A percentile compares a stretch with the other conserved stretches of the same genome.
Conservation (phyloP, 2,797 vertebrate species). For the Sandelia bainsii region DNA sequence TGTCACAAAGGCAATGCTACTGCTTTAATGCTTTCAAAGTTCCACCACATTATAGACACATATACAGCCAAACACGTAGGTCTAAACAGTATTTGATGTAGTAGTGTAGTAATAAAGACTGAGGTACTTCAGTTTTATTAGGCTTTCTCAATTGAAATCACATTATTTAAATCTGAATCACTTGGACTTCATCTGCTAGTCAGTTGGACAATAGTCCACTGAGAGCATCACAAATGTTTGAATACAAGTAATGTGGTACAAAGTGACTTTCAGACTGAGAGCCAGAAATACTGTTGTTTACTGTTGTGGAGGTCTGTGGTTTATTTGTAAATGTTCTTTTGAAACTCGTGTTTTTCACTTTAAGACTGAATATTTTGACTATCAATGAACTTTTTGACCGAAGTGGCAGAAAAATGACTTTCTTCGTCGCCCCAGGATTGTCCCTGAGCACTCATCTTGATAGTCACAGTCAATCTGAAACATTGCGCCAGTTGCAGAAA, state of each 20-base stretch:
- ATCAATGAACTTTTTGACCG: constrained; percentile 26
- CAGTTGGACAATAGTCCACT: not conserved
- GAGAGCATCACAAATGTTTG: not conserved
- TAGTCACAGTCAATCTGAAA: constrained; percentile 69
- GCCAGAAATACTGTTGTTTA: constrained; percentile 21
- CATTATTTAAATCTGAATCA: not conserved
- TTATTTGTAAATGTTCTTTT: constrained; percentile 30
- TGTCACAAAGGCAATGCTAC: not conserved
- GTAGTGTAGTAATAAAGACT: not conserved
- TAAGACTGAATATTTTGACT: constrained; percentile 47
- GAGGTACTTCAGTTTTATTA: not conserved
- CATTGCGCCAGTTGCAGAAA: constrained; percentile 53
- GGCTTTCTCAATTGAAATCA: not conserved
- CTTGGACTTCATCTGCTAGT: not conserved
- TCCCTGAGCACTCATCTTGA: constrained; percentile 55
- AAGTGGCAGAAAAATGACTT: constrained; percentile 13
- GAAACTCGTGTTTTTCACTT: constrained; percentile 26
- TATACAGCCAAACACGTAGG: not conserved
- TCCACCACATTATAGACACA: not conserved
- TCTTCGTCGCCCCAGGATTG: constrained; percentile 23
- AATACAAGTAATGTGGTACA: not conserved
- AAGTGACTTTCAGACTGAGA: constrained; percentile 6
- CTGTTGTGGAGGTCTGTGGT: constrained; percentile 1
- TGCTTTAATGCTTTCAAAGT: constrained; percentile 4
- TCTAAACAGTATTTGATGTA: not conserved